These are phyloP conservation scores for Lysandra coridon DNA, from an alignment of 2,888 invertebrate species.

Conservation along the genomic window DNA sequence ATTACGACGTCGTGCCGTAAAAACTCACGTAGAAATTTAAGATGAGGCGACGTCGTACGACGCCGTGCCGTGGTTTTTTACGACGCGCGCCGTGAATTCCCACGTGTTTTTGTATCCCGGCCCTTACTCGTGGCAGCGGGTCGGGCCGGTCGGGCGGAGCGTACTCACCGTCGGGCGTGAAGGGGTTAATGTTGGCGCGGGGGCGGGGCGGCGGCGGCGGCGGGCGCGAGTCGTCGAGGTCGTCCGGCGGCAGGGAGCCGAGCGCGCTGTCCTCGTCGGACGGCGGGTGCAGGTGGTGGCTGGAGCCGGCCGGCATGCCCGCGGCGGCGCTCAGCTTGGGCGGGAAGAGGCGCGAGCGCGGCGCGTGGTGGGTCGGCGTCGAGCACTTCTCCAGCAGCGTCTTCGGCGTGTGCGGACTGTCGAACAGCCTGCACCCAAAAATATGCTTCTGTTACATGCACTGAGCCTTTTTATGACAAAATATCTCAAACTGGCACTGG, in stretches of 20 bases:
- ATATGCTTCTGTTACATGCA: background rate
- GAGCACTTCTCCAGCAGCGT: constrained; percentile 87
- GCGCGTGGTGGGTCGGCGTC: constrained; percentile 79
- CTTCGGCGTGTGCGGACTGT: constrained; percentile 93
- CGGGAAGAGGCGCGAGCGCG: constrained; percentile 76
- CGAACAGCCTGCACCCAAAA: constrained; percentile 83
- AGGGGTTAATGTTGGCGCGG: constrained; percentile 91
- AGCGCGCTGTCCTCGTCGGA: constrained; percentile 69
- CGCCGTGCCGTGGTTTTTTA: no score
- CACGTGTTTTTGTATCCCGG: no score
- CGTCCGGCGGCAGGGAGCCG: constrained; percentile 69
- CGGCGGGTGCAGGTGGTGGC: constrained; percentile 67
- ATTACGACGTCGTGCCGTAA: no score
- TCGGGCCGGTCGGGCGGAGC: background rate
- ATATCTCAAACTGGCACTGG: background rate
- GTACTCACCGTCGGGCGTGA: constrained; percentile 86
- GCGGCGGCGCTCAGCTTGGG: constrained; percentile 55
- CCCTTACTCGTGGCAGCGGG: no score
- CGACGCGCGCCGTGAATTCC: no score
- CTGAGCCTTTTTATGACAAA: background rate
- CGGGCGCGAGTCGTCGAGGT: constrained; percentile 56
- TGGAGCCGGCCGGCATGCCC: constrained; percentile 70
- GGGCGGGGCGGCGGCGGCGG: constrained; percentile 62
- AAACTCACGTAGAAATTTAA: no score
- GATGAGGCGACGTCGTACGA: no score